Evolutionary conservation across 2,113 vertebrate genomes (phyloP).

Genomic region (Eleginops maclovinus): DNA sequence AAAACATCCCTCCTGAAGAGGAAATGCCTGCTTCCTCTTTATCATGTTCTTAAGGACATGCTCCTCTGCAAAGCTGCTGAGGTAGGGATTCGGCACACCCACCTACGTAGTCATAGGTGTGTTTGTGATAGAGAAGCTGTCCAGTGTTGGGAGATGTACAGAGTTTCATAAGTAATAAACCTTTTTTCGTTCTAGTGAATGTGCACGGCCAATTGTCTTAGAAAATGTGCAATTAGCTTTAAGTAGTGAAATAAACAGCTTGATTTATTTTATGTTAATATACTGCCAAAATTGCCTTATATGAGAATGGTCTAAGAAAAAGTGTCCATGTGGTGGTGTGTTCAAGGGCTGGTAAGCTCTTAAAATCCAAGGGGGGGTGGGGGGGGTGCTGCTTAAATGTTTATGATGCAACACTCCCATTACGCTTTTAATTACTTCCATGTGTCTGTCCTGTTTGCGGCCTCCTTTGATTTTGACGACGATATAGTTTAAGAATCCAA

Average conservation of each 20-base stretch:
- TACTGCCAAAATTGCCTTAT: not conserved
- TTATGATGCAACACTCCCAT: not conserved
- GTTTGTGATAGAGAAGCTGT: slow-evolving; percentile 4
- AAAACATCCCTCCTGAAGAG: slow-evolving; percentile 79
- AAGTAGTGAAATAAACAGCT: not conserved
- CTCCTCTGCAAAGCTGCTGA: slow-evolving; percentile 64
- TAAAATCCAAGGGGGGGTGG: not conserved
- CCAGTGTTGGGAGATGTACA: not conserved
- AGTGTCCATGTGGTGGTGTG: not conserved
- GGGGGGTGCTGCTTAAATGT: not conserved
- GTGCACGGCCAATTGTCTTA: not conserved
- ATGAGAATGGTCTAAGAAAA: not conserved
- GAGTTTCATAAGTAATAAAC: not conserved
- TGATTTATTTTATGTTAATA: not conserved
- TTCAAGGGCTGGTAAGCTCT: not conserved
- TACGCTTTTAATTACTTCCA: not conserved
- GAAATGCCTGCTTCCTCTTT: slow-evolving; percentile 85
- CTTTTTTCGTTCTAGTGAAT: not conserved
- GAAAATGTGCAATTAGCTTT: not conserved
- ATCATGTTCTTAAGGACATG: slow-evolving; percentile 78
- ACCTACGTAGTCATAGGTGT: slow-evolving; percentile 37
- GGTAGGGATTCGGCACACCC: slow-evolving; percentile 45
- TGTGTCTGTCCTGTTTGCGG: no score
- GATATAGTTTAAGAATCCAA: not conserved
- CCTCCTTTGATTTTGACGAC: not conserved